Evolutionary conservation across 2,888 invertebrate genomes (phyloP).

Genomic region (Ischnura elegans): DNA sequence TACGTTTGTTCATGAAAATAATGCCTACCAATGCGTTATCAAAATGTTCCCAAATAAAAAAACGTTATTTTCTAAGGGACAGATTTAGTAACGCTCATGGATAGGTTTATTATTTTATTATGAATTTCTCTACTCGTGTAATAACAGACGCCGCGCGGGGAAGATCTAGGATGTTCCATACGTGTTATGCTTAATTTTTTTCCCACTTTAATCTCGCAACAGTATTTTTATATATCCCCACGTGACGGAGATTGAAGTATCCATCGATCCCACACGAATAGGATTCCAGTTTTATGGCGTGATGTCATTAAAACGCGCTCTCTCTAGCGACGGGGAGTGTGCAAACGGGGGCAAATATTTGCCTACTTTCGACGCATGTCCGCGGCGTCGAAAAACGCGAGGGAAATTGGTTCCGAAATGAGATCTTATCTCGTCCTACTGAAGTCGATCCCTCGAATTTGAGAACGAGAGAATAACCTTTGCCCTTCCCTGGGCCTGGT

Average conservation of each 20-base stretch:
- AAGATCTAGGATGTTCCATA: not conserved
- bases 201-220: not conserved
- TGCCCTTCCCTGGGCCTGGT: not conserved
- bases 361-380: not conserved
- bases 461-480: not conserved
- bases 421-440: not conserved
- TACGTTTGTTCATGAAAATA: too few relatives aligned
- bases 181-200: not conserved
- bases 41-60: too few relatives aligned
- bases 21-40: too few relatives aligned
- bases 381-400: not conserved
- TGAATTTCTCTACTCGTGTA: not conserved
- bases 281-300: not conserved
- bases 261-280: not conserved
- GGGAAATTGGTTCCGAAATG: not conserved
- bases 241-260: not conserved
- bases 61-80: too few relatives aligned
- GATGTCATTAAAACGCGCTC: not conserved
- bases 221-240: not conserved
- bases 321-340: not conserved
- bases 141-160: not conserved
- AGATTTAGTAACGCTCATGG: too few relatives aligned
- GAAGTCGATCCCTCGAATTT: not conserved
- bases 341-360: not conserved
- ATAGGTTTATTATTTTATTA: too few relatives aligned